Evolutionary conservation across 2,113 vertebrate genomes (phyloP).

Genomic region (Phyllostomus discolor): DNA sequence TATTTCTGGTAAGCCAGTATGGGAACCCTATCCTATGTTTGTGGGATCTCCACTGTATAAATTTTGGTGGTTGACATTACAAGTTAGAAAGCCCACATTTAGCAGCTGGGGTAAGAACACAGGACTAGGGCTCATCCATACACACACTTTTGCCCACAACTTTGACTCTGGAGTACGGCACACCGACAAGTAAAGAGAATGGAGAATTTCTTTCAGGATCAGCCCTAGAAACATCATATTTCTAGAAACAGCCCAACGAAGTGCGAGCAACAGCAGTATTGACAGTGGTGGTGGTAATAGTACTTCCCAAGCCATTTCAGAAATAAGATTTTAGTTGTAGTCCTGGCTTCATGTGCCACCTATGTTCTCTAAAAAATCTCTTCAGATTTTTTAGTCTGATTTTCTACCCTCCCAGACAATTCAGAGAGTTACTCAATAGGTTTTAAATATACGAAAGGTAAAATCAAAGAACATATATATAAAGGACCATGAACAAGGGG

Average conservation of each 20-base stretch:
- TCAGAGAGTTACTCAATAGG: not conserved
- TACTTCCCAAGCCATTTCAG: not conserved
- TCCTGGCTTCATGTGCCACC: not conserved
- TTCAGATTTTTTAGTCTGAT: not conserved
- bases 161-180: not conserved
- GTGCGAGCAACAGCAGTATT: not conserved
- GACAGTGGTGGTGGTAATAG: fast-evolving
- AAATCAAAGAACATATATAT: too few species aligned
- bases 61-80: not conserved
- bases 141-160: not conserved
- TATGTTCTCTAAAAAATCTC: too few species aligned
- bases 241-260: not conserved
- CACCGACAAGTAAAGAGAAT: not conserved
- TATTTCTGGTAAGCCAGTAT: not conserved
- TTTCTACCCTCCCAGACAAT: not conserved
- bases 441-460: not conserved
- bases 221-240: not conserved
- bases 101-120: not conserved
- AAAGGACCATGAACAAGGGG: too few species aligned
- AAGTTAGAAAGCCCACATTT: not conserved
- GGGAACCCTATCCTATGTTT: not conserved
- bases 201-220: not conserved
- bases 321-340: not conserved
- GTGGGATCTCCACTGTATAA: not conserved
- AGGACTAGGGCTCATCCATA: not conserved